phyloP scores from a whole-genome alignment of 1,140 invertebrate species.

The Zaprionus ornatus region DNA sequence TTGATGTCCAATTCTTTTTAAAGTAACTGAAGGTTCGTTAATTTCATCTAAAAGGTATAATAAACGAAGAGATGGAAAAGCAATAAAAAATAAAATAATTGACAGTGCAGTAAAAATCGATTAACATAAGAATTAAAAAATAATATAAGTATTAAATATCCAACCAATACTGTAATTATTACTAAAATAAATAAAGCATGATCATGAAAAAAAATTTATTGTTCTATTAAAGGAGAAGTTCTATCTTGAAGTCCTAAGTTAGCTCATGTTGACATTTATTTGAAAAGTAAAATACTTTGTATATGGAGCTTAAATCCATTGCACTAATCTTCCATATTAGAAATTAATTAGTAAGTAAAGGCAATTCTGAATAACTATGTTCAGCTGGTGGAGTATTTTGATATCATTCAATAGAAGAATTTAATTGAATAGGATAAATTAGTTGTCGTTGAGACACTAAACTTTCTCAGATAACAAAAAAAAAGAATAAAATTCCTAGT shows the following conservation, averaged over 20 bases:
- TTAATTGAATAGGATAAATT: too few relatives aligned
- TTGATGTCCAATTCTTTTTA: too few relatives aligned
- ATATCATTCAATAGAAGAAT: too few relatives aligned
- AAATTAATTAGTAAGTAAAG: too few relatives aligned
- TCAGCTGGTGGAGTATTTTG: too few relatives aligned
- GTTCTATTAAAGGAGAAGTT: slow-evolving; percentile 86
- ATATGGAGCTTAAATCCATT: too few relatives aligned
- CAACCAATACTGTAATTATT: slow-evolving; percentile 86
- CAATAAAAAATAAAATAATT: slow-evolving; percentile 87
- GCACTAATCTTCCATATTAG: too few relatives aligned
- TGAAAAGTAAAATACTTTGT: slow-evolving; percentile 85
- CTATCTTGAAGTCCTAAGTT: slow-evolving; percentile 86
- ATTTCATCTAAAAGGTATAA: slow-evolving; percentile 87
- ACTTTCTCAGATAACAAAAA: too few relatives aligned
- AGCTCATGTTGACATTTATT: slow-evolving; percentile 85
- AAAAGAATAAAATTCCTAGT: too few relatives aligned
- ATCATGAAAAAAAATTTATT: slow-evolving; percentile 87
- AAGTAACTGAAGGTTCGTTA: slow-evolving; percentile 84
- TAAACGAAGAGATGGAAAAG: slow-evolving; percentile 86
- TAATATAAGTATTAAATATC: slow-evolving; percentile 85
- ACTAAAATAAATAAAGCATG: slow-evolving; percentile 86
- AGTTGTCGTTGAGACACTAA: too few relatives aligned
- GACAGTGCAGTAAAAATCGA: slow-evolving; percentile 85
- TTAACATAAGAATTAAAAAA: slow-evolving; percentile 85
- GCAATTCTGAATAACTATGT: too few relatives aligned